Base-by-base conservation (phyloP, 2,797 vertebrate genomes). In the Liparis tanakae region DNA sequence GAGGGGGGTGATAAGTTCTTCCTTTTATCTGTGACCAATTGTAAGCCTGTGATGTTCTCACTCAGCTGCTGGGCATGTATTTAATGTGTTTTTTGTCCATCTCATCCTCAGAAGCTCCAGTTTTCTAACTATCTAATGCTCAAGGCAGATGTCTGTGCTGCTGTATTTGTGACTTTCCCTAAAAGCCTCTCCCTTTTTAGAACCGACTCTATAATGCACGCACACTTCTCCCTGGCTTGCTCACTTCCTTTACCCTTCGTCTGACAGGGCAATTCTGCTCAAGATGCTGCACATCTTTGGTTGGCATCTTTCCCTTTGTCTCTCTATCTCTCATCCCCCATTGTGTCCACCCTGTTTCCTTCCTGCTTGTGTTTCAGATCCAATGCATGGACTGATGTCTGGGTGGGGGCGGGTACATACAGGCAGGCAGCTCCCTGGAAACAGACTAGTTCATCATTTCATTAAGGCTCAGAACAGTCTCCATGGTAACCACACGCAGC, bases 11-110 rank as follows among this genome's bases (percentile, higher is more conserved):
- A 89, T 89, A 83, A 83, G 71, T 88, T 81, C 69, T 65, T 84
- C 64, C 64, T 81, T 88, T 86, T 80, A 84, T 90, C 87, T 90
- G 87, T 92, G 91, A 90, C 90, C 82, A 89, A 87, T 85, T 87
- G 72, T 85, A 88, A 91, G 83, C 79, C 71, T 84, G 57, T 85
- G 77, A 82, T 89, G 82, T 87, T 85, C 86, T 81, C 82, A 87
- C 62, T 85, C 78, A 79, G 78, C 86, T 83, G 60, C 76, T 80
- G 78, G 81, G 53, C 65, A 70, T 83, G 78, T 53, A 73, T 84
- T 85, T 75, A 80, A 80, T 82, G 62, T 75, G 9, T 48, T 72
- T 79, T 80, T 78, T 62, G 58, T 74, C 66, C 72, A 78, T 84
- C 63, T 77, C 79, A 79, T 83, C 70, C 83, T 70, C 58, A 60